These are phyloP conservation scores for Acanthisitta chloris DNA, from an alignment of 2,113 vertebrate genomes.

Conservation along the genomic window DNA sequence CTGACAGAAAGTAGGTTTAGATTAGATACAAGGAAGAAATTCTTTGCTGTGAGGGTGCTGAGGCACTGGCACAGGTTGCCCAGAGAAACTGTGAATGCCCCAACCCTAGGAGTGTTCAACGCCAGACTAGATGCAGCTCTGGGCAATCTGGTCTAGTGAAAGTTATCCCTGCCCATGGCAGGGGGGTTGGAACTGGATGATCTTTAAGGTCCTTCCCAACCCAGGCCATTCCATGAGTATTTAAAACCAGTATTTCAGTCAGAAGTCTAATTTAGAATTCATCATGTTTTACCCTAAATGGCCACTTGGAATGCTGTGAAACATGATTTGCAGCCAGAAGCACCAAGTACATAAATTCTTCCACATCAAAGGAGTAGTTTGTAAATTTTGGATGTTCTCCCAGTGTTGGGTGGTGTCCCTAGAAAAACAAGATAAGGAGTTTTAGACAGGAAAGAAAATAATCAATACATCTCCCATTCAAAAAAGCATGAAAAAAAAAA, in stretches of 20 bases:
- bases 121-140: fast-evolving
- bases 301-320: slow-evolving; percentile 86
- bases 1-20: not conserved
- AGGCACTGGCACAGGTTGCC: not conserved
- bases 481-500: not conserved
- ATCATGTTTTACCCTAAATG: slow-evolving; percentile 73
- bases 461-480: not conserved
- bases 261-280: slow-evolving; percentile 78
- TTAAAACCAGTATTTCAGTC: not conserved
- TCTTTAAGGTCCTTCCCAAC: not conserved
- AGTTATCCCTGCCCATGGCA: not conserved
- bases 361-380: slow-evolving; percentile 93
- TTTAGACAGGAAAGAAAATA: not conserved
- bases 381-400: slow-evolving; percentile 97
- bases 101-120: not conserved
- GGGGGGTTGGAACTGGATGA: not conserved
- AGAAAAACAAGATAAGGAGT: slow-evolving; percentile 27
- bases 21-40: not conserved
- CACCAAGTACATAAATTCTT: slow-evolving; percentile 92
- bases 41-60: fast-evolving
- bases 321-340: slow-evolving; percentile 85
- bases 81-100: not conserved
- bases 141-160: not conserved
- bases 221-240: not conserved
- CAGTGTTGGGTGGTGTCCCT: slow-evolving; percentile 97